Percentiles rank a stretch among this genome's conserved stretches.
Evolutionary conservation across 2,888 invertebrate species (phyloP).

Genomic region (Alloplasta piceator): DNA sequence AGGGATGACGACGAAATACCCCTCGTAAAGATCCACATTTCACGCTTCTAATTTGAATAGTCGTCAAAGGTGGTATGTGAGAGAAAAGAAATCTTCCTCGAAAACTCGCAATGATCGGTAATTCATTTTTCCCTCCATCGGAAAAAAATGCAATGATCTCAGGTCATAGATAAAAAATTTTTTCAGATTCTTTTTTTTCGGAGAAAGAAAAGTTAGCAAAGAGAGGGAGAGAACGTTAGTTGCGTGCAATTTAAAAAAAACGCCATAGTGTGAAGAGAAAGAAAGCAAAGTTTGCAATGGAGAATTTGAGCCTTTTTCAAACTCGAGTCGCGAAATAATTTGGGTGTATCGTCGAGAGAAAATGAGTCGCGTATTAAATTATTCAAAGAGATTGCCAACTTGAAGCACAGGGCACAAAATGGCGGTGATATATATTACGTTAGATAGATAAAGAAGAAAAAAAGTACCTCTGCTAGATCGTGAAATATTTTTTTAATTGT

Average conservation of each 20-base stretch:
- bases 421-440: constrained; percentile 20
- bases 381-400: not conserved
- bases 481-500: constrained; percentile 45
- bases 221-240: not conserved
- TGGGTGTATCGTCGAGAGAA: not conserved
- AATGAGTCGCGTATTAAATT: constrained; percentile 8
- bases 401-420: constrained; percentile 32
- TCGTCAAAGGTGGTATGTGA: not conserved
- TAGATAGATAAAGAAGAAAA: constrained; percentile 22
- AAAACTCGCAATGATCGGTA: too few relatives aligned
- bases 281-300: not conserved
- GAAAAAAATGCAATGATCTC: too few relatives aligned
- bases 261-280: constrained; percentile 11
- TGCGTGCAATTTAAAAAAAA: constrained; percentile 17
- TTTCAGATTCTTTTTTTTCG: too few relatives aligned
- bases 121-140: too few relatives aligned
- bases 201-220: too few relatives aligned
- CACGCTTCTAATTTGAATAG: constrained; percentile 4
- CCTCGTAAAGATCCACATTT: not conserved
- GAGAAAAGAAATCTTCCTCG: too few relatives aligned
- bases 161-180: too few relatives aligned
- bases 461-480: constrained; percentile 10
- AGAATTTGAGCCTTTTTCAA: not conserved
- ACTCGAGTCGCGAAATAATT: not conserved
- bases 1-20: not conserved